Evolutionary conservation across 2,888 invertebrate genomes (phyloP).

Genomic region (Lepidocyrtoides sp.): DNA sequence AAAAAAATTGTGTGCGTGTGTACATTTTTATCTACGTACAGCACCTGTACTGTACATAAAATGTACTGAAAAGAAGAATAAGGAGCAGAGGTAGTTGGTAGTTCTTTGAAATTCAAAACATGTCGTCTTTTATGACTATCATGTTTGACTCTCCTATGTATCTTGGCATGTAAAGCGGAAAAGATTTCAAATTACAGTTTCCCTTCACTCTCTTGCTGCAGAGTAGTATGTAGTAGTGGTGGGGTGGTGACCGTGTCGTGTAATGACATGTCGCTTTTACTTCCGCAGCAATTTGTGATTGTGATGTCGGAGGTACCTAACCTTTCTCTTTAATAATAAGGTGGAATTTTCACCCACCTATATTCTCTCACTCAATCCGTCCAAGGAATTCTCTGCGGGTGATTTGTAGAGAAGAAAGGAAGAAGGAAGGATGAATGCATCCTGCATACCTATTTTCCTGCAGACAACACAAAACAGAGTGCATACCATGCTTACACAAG

Average conservation of each 20-base stretch:
- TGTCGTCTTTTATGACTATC: background rate
- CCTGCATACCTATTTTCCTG: background rate
- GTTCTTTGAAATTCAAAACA: background rate
- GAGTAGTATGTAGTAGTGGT: background rate
- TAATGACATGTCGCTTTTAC: slow-evolving; percentile 57
- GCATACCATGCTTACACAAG: background rate
- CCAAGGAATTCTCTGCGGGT: background rate
- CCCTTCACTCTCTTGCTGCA: background rate
- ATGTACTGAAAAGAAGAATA: background rate
- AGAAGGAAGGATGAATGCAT: background rate
- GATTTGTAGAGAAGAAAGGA: background rate
- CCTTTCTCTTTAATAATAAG: background rate
- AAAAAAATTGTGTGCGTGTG: background rate
- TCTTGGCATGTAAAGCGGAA: background rate
- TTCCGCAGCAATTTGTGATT: slow-evolving; percentile 41
- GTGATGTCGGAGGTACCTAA: background rate
- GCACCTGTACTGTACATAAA: too few relatives aligned
- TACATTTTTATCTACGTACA: background rate
- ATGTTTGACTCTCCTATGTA: background rate
- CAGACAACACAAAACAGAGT: background rate
- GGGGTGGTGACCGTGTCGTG: background rate
- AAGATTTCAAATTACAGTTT: slow-evolving; percentile 36
- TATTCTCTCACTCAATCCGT: background rate
- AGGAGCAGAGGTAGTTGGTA: background rate
- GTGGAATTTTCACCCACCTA: background rate